Base-by-base conservation (phyloP, 2,113 vertebrate species). In the human region DNA sequence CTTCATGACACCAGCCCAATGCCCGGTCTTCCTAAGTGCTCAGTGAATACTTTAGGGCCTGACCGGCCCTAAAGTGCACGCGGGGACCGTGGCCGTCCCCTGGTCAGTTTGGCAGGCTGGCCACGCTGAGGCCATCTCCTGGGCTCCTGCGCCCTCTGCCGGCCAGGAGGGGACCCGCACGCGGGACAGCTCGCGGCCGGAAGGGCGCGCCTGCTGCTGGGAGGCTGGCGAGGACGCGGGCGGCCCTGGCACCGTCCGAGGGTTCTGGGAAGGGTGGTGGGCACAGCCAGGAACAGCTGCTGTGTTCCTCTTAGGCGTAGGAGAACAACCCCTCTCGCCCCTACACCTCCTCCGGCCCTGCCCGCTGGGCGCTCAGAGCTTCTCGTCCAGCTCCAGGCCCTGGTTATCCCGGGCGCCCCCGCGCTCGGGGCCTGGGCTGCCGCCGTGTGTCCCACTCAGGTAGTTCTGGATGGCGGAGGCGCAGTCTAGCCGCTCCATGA, bases 401-500 rank as follows among this genome's bases (percentile, higher is more conserved):
- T 16, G 12, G 79, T 92, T 98, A 8, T 95, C 84, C 72, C 3
- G 10, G 27, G 66, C 11, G 0, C 9, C 73, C 8, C 79, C 10
- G 0, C 45, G 89, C 48, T 25, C 17, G 0, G 0, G 35, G 9
- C 27, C 38, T 5, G 85, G 90, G 93, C 84, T 96, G 72, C 23
- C 43, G 1, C 32, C 0, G 0, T 79, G 88, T 0, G 35, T 23
- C 17, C 18, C 16, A 9, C 12, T 38, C 81, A 98, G 93, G 92
- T 97, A 98, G 78, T 10, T 97, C 92, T 98, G 95, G 81, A 98
- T 96, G 81, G 16, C 97, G 0, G 93, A 98, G 76, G 98, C 97
- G 11, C 98, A 98, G 96, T 98, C 97, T 89, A 98, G 73, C 22
- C 97, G 83, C 88, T 98, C 97, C 97, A 98, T 98, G 89, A 88